These are phyloP conservation scores for Drosophila neotestacea DNA, from an alignment of 2,888 invertebrate genomes.

Conservation along the genomic window DNA sequence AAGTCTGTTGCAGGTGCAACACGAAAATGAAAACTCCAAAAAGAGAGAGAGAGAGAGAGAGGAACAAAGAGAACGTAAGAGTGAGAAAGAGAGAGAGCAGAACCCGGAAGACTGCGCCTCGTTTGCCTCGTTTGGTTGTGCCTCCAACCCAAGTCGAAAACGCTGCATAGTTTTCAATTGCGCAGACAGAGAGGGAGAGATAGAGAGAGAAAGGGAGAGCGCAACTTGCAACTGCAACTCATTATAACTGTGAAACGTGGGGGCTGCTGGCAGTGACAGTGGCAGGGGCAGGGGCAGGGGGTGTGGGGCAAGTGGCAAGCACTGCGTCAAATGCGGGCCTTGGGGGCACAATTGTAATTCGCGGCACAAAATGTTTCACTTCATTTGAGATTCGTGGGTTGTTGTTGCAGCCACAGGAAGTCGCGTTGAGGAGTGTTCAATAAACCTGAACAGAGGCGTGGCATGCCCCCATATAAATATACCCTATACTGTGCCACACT, in stretches of 20 bases:
- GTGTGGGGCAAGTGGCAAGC: background rate
- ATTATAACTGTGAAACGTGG: slow-evolving; percentile 67
- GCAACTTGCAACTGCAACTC: slow-evolving; percentile 79
- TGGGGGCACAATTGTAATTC: slow-evolving; percentile 71
- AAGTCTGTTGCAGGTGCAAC: slow-evolving; percentile 73
- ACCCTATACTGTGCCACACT: slow-evolving; percentile 7
- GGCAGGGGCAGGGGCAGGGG: slow-evolving; percentile 13
- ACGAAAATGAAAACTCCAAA: slow-evolving; percentile 52
- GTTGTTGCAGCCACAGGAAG: slow-evolving; percentile 66
- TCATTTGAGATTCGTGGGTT: slow-evolving; percentile 77
- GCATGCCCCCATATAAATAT: slow-evolving; percentile 5
- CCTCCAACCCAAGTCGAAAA: slow-evolving; percentile 24
- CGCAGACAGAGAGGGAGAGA: slow-evolving; percentile 30
- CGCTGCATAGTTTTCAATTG: slow-evolving; percentile 63
- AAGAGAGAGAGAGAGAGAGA: slow-evolving; percentile 32
- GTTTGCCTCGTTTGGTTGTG: slow-evolving; percentile 28
- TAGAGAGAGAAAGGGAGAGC: slow-evolving; percentile 32
- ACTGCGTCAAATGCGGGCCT: slow-evolving; percentile 56
- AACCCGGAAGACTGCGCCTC: slow-evolving; percentile 73
- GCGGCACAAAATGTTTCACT: slow-evolving; percentile 80
- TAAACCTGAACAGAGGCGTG: slow-evolving; percentile 42
- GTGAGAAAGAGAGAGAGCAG: slow-evolving; percentile 27
- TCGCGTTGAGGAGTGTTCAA: slow-evolving; percentile 55
- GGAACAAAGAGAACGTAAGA: slow-evolving; percentile 3
- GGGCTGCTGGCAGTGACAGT: slow-evolving; percentile 15